Conservation (phyloP, 2,888 invertebrate species). For the Drosophila percnosoma region DNA sequence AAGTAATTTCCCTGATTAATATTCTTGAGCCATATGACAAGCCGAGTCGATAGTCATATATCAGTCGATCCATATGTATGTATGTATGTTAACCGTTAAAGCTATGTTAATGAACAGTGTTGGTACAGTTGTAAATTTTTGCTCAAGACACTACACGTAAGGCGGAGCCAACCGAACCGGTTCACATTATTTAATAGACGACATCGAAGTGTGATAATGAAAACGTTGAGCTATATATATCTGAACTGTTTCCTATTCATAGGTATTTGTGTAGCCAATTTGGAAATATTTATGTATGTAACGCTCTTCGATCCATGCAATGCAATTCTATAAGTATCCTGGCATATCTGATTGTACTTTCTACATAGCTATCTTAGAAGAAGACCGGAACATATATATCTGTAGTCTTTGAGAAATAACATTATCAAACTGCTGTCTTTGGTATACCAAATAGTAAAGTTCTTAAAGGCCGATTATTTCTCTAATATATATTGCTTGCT, state of each 20-base stretch:
- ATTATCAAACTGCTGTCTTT: not conserved
- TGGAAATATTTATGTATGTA: not conserved
- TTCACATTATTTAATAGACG: slow-evolving; percentile 1
- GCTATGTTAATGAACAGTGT: slow-evolving; percentile 8
- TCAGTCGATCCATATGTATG: not conserved
- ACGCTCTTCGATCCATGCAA: not conserved
- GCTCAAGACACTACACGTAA: not conserved
- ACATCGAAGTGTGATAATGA: not conserved
- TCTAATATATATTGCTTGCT: not conserved
- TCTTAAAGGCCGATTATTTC: not conserved
- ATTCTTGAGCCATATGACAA: not conserved
- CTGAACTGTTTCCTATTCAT: not conserved
- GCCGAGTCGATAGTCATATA: not conserved
- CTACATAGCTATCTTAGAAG: not conserved
- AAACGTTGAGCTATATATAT: not conserved
- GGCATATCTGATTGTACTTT: not conserved
- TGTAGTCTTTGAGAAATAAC: not conserved
- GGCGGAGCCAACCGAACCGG: not conserved
- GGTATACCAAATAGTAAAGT: not conserved
- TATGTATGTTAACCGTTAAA: not conserved
- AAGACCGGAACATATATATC: not conserved
- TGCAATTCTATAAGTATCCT: not conserved
- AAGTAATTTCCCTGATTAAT: not conserved
- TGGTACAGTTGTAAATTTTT: not conserved
- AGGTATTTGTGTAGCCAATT: not conserved